phyloP scores from a whole-genome alignment of 2,113 vertebrate species.

The Pungitius pungitius region DNA sequence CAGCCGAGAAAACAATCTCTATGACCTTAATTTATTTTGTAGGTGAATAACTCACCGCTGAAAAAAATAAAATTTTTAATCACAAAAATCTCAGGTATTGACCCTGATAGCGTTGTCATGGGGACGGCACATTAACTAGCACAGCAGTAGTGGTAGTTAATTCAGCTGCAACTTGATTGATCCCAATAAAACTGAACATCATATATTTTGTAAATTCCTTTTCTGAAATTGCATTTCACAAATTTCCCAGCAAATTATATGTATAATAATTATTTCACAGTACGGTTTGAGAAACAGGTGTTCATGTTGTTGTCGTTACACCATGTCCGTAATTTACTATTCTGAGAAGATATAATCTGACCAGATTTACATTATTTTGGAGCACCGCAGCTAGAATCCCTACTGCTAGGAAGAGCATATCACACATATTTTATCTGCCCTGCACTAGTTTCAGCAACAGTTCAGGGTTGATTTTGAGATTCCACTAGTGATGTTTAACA shows the following conservation, averaged over 20 bases:
- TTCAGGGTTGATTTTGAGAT: constrained; percentile 53
- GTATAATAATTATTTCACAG: background rate
- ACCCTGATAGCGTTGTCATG: background rate
- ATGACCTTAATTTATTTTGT: background rate
- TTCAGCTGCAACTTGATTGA: background rate
- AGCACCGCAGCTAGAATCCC: constrained; percentile 1
- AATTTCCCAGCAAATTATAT: background rate
- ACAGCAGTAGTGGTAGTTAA: background rate
- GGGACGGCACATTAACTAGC: background rate
- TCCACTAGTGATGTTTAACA: constrained; percentile 54
- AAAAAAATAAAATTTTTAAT: background rate
- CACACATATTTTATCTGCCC: constrained; percentile 27
- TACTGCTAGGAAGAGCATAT: background rate
- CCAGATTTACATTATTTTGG: constrained; percentile 5
- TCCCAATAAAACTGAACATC: background rate
- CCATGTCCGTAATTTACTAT: constrained; percentile 12
- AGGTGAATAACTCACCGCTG: background rate
- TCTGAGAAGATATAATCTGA: constrained; percentile 1
- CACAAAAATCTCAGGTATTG: background rate
- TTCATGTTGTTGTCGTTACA: background rate
- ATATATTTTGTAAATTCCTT: background rate
- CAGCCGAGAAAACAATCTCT: background rate
- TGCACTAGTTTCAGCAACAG: constrained; percentile 32
- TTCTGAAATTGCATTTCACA: background rate
- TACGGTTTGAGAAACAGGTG: background rate